These are phyloP conservation scores for Drosophila anomalata DNA, from an alignment of 2,888 invertebrate species.

Conservation along the genomic window DNA sequence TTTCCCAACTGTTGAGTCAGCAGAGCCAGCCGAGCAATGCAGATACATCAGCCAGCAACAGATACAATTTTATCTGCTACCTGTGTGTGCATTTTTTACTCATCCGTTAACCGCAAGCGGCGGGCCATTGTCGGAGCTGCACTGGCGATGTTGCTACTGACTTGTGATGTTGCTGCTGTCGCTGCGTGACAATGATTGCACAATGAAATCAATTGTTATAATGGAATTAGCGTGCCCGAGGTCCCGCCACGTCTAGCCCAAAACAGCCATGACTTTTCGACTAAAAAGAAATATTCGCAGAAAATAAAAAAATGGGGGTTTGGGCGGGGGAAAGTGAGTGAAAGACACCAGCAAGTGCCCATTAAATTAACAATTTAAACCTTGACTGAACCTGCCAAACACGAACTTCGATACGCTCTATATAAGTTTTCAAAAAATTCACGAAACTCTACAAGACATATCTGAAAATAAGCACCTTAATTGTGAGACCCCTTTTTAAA, in stretches of 20 bases:
- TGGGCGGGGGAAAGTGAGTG: constrained; percentile 12
- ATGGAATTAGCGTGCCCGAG: constrained; percentile 69
- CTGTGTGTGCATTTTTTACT: constrained; percentile 48
- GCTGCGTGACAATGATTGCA: constrained; percentile 74
- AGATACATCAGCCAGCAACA: constrained; percentile 24
- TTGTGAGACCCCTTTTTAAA: not conserved
- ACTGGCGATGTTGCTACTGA: constrained; percentile 7
- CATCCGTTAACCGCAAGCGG: constrained; percentile 58
- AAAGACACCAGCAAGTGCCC: constrained; percentile 33
- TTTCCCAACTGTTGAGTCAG: constrained; percentile 55
- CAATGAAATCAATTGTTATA: constrained; percentile 78
- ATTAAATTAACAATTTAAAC: constrained; percentile 31
- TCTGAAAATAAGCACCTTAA: too few species aligned
- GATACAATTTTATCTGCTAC: constrained; percentile 46
- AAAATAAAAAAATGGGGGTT: not conserved
- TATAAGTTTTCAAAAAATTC: not conserved
- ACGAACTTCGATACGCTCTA: constrained; percentile 13
- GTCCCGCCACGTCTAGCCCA: constrained; percentile 18
- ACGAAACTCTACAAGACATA: not conserved
- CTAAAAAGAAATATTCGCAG: not conserved
- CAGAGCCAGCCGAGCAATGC: constrained; percentile 39
- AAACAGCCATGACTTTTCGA: constrained; percentile 30
- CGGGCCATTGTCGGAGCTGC: constrained; percentile 48
- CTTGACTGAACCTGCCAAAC: constrained; percentile 16
- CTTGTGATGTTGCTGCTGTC: constrained; percentile 23